Percentiles rank a stretch among this genome's conserved stretches.
Conservation (phyloP, 2,888 invertebrate species). For the Melanophora roralis region DNA sequence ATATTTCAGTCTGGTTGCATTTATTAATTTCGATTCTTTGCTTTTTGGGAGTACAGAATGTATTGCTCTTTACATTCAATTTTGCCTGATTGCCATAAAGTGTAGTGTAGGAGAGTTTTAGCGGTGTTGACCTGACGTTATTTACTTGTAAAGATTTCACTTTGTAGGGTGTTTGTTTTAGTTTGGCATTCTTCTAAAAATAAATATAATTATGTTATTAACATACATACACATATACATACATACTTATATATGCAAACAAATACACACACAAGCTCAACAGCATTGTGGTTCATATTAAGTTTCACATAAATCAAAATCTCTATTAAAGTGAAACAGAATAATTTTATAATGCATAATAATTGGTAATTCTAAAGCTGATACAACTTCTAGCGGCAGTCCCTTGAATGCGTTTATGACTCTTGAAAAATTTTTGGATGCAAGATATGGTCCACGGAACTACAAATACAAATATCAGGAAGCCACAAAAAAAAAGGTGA, state of each 20-base stretch:
- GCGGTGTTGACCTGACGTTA: slow-evolving; percentile 4
- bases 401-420: slow-evolving; percentile 61
- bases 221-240: background rate
- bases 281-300: slow-evolving; percentile 28
- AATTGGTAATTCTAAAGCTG: slow-evolving; percentile 1
- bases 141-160: slow-evolving; percentile 8
- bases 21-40: slow-evolving; percentile 57
- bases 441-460: slow-evolving; percentile 57
- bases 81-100: slow-evolving; percentile 1
- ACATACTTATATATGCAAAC: background rate
- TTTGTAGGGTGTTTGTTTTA: slow-evolving; percentile 52
- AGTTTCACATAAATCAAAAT: background rate
- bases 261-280: too few species aligned
- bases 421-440: slow-evolving; percentile 66
- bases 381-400: slow-evolving; percentile 4
- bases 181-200: slow-evolving; percentile 47
- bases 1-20: slow-evolving; percentile 68
- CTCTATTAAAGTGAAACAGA: background rate
- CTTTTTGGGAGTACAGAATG: slow-evolving; percentile 69
- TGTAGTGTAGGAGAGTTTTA: slow-evolving; percentile 15
- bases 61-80: slow-evolving; percentile 62
- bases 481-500: slow-evolving; percentile 71
- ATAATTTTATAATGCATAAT: background rate
- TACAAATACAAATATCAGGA: slow-evolving; percentile 62
- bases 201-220: background rate